A percentile compares a stretch with the other conserved stretches of the same genome.
Evolutionary conservation across 2,888 invertebrate species (phyloP).

Genomic region (Phyllotreta cruciferae): DNA sequence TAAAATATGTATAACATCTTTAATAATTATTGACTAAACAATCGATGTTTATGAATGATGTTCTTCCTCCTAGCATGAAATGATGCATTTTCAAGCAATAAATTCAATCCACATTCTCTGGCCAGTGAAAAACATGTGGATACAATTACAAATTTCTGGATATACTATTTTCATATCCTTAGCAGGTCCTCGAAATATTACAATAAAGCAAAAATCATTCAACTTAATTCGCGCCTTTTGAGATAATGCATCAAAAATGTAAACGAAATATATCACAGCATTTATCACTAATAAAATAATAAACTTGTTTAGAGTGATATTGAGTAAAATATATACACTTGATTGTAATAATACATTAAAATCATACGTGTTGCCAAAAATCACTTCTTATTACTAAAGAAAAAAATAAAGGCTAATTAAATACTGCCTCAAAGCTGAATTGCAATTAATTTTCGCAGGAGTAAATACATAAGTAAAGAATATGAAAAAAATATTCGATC

Average conservation of each 20-base stretch:
- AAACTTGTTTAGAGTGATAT: conserved; percentile 19
- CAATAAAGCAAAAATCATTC: conserved; percentile 9
- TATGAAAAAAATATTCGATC: too few relatives aligned
- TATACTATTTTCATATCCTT: conserved; percentile 19
- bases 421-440: not conserved
- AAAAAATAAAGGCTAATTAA: not conserved
- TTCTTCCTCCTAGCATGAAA: too few relatives aligned
- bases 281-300: conserved; percentile 29
- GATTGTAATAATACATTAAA: conserved; percentile 3
- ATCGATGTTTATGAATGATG: not conserved
- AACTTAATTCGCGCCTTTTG: not conserved
- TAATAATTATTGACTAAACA: not conserved
- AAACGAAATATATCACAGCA: conserved; percentile 30
- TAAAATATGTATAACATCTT: too few relatives aligned
- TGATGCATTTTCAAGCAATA: not conserved
- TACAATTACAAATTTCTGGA: conserved; percentile 23
- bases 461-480: too few relatives aligned
- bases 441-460: too few relatives aligned
- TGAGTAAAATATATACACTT: conserved; percentile 20
- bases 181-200: conserved; percentile 26
- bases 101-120: conserved; percentile 13
- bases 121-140: conserved; percentile 29
- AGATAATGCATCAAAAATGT: conserved; percentile 20
- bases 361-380: not conserved
- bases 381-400: not conserved